Conservation (phyloP, 2,113 vertebrate species). For the Esox niger region DNA sequence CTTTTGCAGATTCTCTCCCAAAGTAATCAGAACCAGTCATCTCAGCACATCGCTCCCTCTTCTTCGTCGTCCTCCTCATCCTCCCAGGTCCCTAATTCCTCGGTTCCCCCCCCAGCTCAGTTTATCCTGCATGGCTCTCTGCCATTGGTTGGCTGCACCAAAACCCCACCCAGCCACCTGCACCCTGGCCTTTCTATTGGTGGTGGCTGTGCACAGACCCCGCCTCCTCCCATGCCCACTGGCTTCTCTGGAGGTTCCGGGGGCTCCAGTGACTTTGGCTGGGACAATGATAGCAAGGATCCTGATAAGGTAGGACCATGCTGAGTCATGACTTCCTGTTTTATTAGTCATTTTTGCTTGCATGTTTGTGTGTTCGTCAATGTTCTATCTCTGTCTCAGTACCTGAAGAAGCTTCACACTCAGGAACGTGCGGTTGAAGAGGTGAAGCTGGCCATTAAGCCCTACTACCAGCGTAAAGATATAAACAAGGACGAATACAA, state of each 20-base stretch:
- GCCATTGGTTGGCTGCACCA: conserved; percentile 79
- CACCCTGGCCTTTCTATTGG: conserved; percentile 64
- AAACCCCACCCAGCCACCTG: conserved; percentile 79
- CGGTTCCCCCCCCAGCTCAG: conserved; percentile 67
- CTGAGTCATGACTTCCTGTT: neutral
- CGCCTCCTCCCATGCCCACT: conserved; percentile 58
- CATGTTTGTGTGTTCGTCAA: neutral
- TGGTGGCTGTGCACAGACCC: conserved; percentile 73
- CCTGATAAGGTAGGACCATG: conserved; percentile 69
- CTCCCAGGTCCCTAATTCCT: conserved; percentile 72
- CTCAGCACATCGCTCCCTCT: conserved; percentile 60
- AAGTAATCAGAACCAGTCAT: conserved; percentile 76
- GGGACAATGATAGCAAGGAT: conserved; percentile 76
- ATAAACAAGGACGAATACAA: conserved; percentile 96
- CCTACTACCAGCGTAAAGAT: conserved; percentile 92
- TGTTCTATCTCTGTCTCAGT: conserved; percentile 60
- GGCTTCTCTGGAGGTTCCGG: conserved; percentile 57
- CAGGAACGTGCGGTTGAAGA: conserved; percentile 94
- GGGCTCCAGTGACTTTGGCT: conserved; percentile 56
- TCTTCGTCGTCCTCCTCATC: conserved; percentile 56
- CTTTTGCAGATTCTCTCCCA: conserved; percentile 83
- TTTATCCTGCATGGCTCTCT: conserved; percentile 84
- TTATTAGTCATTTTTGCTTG: neutral
- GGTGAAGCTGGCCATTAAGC: conserved; percentile 92
- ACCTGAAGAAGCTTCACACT: conserved; percentile 92